Evolutionary conservation across 1,140 invertebrate genomes (phyloP), one percentile per base, ranked within the genome.

Genomic region (Drosophila insularis): DNA sequence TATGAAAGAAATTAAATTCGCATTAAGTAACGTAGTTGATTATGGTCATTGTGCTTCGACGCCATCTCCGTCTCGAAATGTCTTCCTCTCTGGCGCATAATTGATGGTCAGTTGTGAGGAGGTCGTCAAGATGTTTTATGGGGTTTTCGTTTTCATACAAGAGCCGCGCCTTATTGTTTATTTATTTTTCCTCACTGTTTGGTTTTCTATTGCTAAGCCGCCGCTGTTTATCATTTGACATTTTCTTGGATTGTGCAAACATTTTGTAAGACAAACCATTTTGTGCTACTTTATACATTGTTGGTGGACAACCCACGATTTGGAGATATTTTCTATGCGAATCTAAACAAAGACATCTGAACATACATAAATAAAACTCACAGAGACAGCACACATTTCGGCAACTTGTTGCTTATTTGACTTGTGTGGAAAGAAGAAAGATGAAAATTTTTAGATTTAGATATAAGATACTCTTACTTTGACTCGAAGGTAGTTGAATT

Each of bases 1-100:
- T 66, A 72, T 63, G 53, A 70, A 63, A 65, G 68, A 78, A 79
- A 78, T 78, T 68, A 78, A 64, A 79, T 68, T 78, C 74, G 69
- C 74, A 78, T 78, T 78, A 76, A 63, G 27, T 27, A 32, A n/a
- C 43, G 21, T 6, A 43, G 58, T 23, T 32, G 43, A 17, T 58
- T 59, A 13, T 27, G 37, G 64, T 76, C 43, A 60, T 50, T 55
- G 59, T 54, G 65, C 64, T 31, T 39, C 32, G 37, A 27, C 46
- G 60, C 11, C 43, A 14, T 17, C 39, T 40, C 10, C 39, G 39
- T 19, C 14, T 46, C 2, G 2, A 43, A 43, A 67, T 17, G 32
- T 58, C 55, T 58, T 58, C 55, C 55, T 58, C 31, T 35, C 55
- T 35, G 32, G 55, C 31, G 55, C 55, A 17, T 58, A 58, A 58